Percentiles rank a stretch among this genome's conserved stretches.
Conservation (phyloP, 1,140 invertebrate species). For the Amphibalanus amphitrite region DNA sequence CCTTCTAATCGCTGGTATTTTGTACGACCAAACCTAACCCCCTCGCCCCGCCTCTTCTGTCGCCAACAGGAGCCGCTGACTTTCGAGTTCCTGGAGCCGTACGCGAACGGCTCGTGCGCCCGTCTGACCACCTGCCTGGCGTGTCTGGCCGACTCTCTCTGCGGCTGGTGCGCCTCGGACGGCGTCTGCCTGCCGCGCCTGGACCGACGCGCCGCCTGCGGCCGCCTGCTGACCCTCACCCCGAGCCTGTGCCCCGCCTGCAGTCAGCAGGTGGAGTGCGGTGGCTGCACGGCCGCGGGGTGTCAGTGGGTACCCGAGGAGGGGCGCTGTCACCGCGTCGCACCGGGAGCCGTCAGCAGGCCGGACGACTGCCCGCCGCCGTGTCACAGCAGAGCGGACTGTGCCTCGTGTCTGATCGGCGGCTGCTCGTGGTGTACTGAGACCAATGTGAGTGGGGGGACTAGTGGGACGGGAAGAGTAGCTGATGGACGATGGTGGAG, state of each 20-base stretch:
- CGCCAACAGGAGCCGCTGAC: conserved; percentile 1
- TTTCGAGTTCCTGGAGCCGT: conserved; percentile 47
- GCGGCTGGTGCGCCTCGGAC: conserved; percentile 66
- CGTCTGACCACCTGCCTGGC: conserved; percentile 65
- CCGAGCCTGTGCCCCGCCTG: conserved; percentile 68
- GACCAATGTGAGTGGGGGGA: conserved; percentile 32
- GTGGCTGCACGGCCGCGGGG: conserved; percentile 46
- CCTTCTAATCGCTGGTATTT: no score
- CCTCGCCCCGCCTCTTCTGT: no score
- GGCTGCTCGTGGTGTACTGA: conserved; percentile 91
- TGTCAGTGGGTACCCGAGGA: conserved; percentile 80
- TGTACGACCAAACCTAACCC: no score
- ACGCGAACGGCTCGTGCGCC: conserved; percentile 53
- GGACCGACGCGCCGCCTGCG: conserved; percentile 6
- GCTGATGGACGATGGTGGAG: no score
- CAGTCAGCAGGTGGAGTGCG: conserved; percentile 69
- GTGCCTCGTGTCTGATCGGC: conserved; percentile 63
- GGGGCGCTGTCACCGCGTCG: conserved; percentile 57
- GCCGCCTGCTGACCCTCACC: conserved; percentile 55
- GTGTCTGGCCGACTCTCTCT: conserved; percentile 70
- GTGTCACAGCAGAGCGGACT: conserved; percentile 53
- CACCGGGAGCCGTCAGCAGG: conserved; percentile 41
- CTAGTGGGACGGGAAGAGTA: no score
- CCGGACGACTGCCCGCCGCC: conserved; percentile 47
- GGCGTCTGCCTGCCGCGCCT: conserved; percentile 18